These are phyloP conservation scores for Lacerta bilineata DNA, from an alignment of 2,797 vertebrate species.

Conservation along the genomic window DNA sequence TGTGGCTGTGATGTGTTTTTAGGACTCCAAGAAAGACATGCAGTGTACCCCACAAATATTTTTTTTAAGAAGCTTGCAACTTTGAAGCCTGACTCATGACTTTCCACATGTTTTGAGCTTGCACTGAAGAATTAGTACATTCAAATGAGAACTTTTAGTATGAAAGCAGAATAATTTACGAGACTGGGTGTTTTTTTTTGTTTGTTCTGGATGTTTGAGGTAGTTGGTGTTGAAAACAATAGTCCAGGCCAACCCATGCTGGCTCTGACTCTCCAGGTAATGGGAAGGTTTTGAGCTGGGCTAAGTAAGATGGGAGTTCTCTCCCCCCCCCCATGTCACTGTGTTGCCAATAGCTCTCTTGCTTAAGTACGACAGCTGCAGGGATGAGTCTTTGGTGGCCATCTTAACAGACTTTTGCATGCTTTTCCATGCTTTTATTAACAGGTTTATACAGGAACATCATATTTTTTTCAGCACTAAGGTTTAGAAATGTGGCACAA, in stretches of 20 bases:
- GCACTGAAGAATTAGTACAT: slow-evolving; percentile 3
- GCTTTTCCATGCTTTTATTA: not conserved
- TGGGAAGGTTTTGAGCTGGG: not conserved
- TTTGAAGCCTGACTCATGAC: slow-evolving; percentile 15
- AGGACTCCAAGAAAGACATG: slow-evolving; percentile 9
- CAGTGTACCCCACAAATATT: slow-evolving; percentile 16
- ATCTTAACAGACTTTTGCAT: not conserved
- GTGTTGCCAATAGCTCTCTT: not conserved
- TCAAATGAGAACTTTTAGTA: not conserved
- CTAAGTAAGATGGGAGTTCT: not conserved
- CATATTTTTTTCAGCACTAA: not conserved
- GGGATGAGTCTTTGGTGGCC: not conserved
- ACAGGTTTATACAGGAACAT: not conserved
- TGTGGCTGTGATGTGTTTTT: not conserved
- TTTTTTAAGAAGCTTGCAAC: not conserved
- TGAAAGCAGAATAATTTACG: not conserved
- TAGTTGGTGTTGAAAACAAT: not conserved
- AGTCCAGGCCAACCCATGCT: not conserved
- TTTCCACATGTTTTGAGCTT: slow-evolving; percentile 12
- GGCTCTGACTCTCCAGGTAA: not conserved
- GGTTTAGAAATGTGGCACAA: not conserved
- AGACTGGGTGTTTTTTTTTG: not conserved
- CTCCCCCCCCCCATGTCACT: too few relatives aligned
- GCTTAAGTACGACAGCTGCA: not conserved
- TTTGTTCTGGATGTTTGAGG: not conserved